A percentile compares a stretch with the other conserved stretches of the same genome.
Conservation (phyloP, 2,888 invertebrate species). For the Sisyra terminalis region DNA sequence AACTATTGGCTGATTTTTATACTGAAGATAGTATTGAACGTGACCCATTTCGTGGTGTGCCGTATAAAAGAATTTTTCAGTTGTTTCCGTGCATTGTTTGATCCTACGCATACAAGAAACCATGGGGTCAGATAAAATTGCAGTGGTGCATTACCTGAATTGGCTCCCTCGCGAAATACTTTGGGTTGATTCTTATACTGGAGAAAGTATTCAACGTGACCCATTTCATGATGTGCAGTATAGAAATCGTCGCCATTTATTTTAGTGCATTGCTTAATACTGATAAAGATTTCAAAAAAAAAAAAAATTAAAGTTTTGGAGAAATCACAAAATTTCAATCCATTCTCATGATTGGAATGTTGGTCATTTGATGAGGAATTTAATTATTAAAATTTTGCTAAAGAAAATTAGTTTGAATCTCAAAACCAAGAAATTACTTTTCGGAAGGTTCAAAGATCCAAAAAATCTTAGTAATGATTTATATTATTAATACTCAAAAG, state of each 20-base stretch:
- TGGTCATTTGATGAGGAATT: not conserved
- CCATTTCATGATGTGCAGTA: conserved; percentile 67
- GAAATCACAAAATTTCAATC: too few species aligned
- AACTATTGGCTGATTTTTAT: conserved; percentile 44
- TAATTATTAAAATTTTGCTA: not conserved
- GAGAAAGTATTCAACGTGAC: conserved; percentile 60
- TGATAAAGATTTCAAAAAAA: too few species aligned
- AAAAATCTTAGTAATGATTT: too few species aligned
- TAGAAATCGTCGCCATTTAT: conserved; percentile 45
- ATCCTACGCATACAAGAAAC: conserved; percentile 24
- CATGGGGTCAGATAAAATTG: too few species aligned
- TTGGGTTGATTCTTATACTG: conserved; percentile 58
- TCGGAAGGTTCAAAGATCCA: not conserved
- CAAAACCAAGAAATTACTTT: not conserved
- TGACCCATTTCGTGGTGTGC: conserved; percentile 63
- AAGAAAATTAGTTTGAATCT: not conserved
- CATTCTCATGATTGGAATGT: not conserved
- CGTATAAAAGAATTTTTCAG: conserved; percentile 34
- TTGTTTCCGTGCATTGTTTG: conserved; percentile 35
- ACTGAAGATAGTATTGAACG: conserved; percentile 50
- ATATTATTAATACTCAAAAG: too few species aligned
- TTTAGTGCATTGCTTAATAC: conserved; percentile 59
- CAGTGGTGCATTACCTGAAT: conserved; percentile 42
- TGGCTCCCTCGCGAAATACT: conserved; percentile 53
- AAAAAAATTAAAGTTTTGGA: too few species aligned